Base-by-base conservation (phyloP, 2,113 vertebrate species). In the Alectura lathami region DNA sequence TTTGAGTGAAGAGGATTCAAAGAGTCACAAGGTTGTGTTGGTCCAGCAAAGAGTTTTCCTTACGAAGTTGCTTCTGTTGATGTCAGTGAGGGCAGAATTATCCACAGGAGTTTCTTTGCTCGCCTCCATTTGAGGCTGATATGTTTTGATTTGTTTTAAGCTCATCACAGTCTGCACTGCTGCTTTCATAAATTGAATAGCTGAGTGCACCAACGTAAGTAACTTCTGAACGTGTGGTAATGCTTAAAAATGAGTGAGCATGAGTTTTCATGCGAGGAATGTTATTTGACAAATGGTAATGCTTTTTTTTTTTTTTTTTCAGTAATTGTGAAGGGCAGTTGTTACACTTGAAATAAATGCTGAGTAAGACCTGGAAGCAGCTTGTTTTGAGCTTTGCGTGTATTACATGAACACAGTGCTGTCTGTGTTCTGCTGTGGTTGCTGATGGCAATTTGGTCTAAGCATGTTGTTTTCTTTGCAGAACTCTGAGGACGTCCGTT, bases 401-500 rank as follows among this genome's bases (percentile, higher is more conserved):
- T 73, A 14, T 38, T 56, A 3, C 1, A 2, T 78, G n/a, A 62
- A n/a, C 23, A 34, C 43, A 38, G 5, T 73, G 34, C 7, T 51
- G 76, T 79, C 45, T 85, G 15, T 47, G 20, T 29, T 40, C 29
- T 13, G 10, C 27, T 81, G 13, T 36, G 21, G 21, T 73, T 42
- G 11, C 62, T 60, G 72, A 43, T 51, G 85, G 51, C 22, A 29
- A 72, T 18, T 82, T 94, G 40, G 83, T 67, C 62, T 94, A 84
- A 93, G 32, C 76, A 24, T 93, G 40, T 50, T 82, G 32, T 91
- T 96, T 96, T 29, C 74, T 88, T 97, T 75, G 14, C 97, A 99
- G 99, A 99, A 99, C 94, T 99, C 98, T 8, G 98, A 99, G 81
- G 99, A 99, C 97, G 98, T 98, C 59, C 98, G 99, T 51, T 99